Evolutionary conservation across 2,797 vertebrate species (phyloP).

Genomic region (Typhlichthys subterraneus): DNA sequence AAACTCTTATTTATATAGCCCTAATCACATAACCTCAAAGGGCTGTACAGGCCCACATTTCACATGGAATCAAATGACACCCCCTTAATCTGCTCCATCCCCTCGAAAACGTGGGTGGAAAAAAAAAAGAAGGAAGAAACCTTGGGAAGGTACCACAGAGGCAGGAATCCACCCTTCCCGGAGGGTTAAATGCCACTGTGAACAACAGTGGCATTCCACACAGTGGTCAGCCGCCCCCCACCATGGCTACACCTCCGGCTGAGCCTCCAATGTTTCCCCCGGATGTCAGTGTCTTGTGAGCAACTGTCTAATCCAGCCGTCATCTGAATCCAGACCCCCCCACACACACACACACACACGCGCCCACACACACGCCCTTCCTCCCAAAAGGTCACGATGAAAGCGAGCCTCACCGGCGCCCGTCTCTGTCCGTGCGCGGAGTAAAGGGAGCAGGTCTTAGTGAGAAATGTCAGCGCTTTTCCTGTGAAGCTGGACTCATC

Average conservation of each 20-base stretch:
- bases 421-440: conserved; percentile 63
- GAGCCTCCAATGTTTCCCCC: conserved; percentile 42
- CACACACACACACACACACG: too few species aligned
- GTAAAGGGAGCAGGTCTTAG: conserved; percentile 69
- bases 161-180: too few species aligned
- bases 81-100: too few species aligned
- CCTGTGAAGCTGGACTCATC: conserved; percentile 75
- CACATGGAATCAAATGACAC: too few species aligned
- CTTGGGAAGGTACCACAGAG: too few species aligned
- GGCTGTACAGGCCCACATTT: too few species aligned
- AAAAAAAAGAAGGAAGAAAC: too few species aligned
- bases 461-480: conserved; percentile 75
- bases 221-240: conserved; percentile 1
- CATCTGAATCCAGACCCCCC: conserved; percentile 61
- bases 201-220: conserved; percentile 11
- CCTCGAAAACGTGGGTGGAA: too few species aligned
- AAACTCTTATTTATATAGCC: too few species aligned
- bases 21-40: too few species aligned
- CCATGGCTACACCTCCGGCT: conserved; percentile 11
- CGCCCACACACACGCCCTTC: conserved; percentile 26
- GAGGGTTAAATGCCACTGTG: conserved; percentile 2
- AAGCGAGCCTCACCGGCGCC: conserved; percentile 61
- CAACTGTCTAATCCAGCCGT: conserved; percentile 58
- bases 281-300: conserved; percentile 50
- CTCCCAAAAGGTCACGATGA: conserved; percentile 69